Conservation (phyloP, 2,797 vertebrate genomes). For the Brotogeris chrysoptera region DNA sequence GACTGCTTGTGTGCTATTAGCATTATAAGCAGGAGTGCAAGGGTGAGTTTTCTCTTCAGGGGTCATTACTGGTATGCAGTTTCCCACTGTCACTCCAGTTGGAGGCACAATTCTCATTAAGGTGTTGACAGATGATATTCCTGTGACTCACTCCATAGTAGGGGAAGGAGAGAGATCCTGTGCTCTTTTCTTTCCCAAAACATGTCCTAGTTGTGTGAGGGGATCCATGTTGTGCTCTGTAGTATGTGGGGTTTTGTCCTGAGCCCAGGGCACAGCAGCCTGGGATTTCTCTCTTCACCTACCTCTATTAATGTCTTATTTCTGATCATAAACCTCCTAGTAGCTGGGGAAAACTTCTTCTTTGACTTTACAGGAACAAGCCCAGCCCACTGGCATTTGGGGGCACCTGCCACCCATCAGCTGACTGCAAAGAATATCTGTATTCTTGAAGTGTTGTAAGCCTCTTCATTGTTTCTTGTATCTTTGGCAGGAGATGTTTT, state of each 20-base stretch:
- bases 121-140: conserved; percentile 24
- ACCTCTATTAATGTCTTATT: not conserved
- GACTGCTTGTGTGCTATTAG: conserved; percentile 26
- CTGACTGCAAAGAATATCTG: not conserved
- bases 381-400: not conserved
- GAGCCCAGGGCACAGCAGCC: not conserved
- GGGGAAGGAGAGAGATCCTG: not conserved
- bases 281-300: not conserved
- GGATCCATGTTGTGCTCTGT: not conserved
- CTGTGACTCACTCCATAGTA: not conserved
- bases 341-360: not conserved
- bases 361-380: not conserved
- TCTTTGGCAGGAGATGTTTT: not conserved
- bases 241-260: not conserved
- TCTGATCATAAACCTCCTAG: not conserved
- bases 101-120: conserved; percentile 14
- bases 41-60: conserved; percentile 9
- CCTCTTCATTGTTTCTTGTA: not conserved
- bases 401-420: not conserved
- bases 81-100: conserved; percentile 5
- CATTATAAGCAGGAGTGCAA: not conserved
- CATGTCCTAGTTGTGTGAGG: not conserved
- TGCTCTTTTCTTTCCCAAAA: not conserved
- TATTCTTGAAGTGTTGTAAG: not conserved
- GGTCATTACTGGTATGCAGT: not conserved